Base-by-base conservation (phyloP, 2,888 invertebrate genomes). In the Tiphia femorata region DNA sequence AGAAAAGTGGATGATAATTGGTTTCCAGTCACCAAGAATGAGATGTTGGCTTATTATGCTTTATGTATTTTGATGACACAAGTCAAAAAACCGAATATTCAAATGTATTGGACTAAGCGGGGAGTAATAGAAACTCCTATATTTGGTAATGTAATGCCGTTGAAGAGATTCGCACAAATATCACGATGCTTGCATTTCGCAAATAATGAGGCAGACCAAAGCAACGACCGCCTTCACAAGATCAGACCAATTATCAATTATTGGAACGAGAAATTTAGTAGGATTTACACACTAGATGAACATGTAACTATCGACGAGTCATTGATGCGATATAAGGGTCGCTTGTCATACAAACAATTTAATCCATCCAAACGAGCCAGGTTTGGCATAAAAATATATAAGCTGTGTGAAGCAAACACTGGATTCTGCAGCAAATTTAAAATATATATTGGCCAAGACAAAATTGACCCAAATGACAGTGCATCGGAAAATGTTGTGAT, bases 261-360 rank as follows among this genome's bases (percentile, higher is more conserved):
- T 44, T 71, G 69, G 61, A 73, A 72, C 57, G 66, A 71, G 17
- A 73, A 63, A 61, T 71, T 76, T 57, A 50, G 49, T 55, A 56
- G 60, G 23, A 71, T 61, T 56, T 74, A 74, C 63, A 65, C 59
- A 57, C 67, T 54, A 23, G 40, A 66, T 43, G 19, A 58, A 52
- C 4, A 61, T 35, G 21, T 57, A 8, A 49, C 48, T 12, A 44
- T 68, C 17, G 70, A 71, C 49, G 53, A 61, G 17, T 61, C 57
- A 30, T 50, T 57, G 12, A 53, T 53, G 53, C 16, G 41, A 53
- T 52, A 53, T 56, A 57, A 53, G 14, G 61, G 53, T 12, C 49
- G 49, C 25, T 37, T 56, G 20, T 14, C n/a, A 8, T 57, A 53
- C 20, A 57, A 64, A 6, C 77, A 76, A 57, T 75, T 67, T 44